Evolutionary conservation across 2,888 invertebrate genomes (phyloP), one percentile per base, ranked within the genome.

Genomic region (Dasypogon diadema): DNA sequence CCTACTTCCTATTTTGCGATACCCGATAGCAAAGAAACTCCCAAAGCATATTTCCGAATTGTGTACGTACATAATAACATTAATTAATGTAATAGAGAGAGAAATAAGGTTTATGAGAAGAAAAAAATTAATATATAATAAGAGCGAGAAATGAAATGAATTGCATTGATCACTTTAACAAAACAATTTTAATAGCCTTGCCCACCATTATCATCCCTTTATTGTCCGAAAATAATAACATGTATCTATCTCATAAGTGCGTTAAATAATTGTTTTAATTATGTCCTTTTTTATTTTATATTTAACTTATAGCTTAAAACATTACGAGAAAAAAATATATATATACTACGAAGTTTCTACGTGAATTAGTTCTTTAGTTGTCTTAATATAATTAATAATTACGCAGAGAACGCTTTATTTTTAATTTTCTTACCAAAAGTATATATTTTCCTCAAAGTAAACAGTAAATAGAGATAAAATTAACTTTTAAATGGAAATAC

Each of bases 41-140:
- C 70, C 70, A 70, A 70, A 70, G 70, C 34, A 70, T 70, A 14
- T 68, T 68, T 68, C 65, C 65, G 65, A 68, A 68, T 48, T 14
- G 3, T 65, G 65, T 65, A 46, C 46, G 56, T 56, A 56, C 26
- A 56, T 56, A 56, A 18, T 54, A 54, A 34, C 54, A 54, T 70
- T 70, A 26, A 70, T 51, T 54, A 54, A 54, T 70, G 26, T 68
- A 21, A 70, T 54, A 70, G 34, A 14, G 34, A 65, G 24, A 10
- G 48, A 14, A 24, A 68, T 48, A 68, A 48, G 26, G 34, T 68
- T 68, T 21, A 68, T 46, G n/a, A n/a, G n/a, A n/a, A n/a, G n/a
- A n/a, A n/a, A 48, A 68, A 48, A 48, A 48, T 48, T 26, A 46
- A 68, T 48, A 48, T 68, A 68, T 65, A 48, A 65, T 48, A 68